Base-by-base conservation (phyloP, 2,113 vertebrate genomes). In the Sapajus apella region DNA sequence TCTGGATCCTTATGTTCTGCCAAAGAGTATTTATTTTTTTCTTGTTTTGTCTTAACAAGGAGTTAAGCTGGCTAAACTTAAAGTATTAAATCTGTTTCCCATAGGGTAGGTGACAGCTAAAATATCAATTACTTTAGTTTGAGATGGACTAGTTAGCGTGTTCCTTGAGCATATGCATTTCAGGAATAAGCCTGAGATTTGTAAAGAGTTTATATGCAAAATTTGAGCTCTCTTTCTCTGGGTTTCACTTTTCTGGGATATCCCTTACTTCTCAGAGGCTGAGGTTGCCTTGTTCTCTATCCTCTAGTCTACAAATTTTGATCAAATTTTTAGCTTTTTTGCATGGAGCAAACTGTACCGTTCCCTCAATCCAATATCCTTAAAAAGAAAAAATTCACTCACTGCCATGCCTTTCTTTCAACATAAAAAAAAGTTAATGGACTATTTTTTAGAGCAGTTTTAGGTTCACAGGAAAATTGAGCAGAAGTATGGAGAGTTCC, bases 401-500 rank as follows among this genome's bases (percentile, higher is more conserved):
- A 79, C n/a, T 47, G 70, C 35, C 35, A 76, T 55, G 13, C 3
- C 6, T 9, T 84, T 77, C 25, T 52, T 94, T 93, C 52, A 85
- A 30, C 61, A 16, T 25, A 73, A 84, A 72, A 58, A 90, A 55
- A 30, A 87, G 20, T 80, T 55, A 81, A 82, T 4, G 47, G 3
- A 21, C 21, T 64, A 52, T 73, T 89, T 91, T 56, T 76, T 70
- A 45, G 20, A 70, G 52, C 45, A 73, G 55, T 85, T 94, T 95
- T 85, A 91, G 37, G n/a, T 77, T 76, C 80, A 93, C 5, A 77
- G n/a, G 14, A 91, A 95, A 91, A 86, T 43, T 76, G 27, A 88
- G 56, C 56, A 80, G 35, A 68, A 90, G 52, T 56, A 81, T 25
- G 72, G 40, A 85, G 64, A 84, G 20, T 43, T 70, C 56, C 58